Evolutionary conservation across 2,113 vertebrate genomes (phyloP).

Genomic region (Calyptomena viridis): DNA sequence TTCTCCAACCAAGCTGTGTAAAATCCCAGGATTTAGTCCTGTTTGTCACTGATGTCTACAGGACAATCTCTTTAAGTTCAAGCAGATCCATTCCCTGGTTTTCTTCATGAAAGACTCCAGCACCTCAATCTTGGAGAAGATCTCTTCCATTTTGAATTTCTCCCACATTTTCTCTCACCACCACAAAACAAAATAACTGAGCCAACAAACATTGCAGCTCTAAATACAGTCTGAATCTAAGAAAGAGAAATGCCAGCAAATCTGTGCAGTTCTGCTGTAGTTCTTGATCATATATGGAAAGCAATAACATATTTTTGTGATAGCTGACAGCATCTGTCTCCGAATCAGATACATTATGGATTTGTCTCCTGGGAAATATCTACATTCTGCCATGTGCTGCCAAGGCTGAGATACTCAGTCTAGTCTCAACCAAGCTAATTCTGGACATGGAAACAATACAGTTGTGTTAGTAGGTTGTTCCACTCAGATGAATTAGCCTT

Average conservation of each 20-base stretch:
- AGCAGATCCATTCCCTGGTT: background rate
- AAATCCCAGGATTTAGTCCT: background rate
- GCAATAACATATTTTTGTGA: background rate
- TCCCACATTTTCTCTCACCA: background rate
- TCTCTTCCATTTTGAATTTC: background rate
- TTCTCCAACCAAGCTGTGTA: background rate
- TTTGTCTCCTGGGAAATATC: background rate
- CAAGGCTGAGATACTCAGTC: slow-evolving; percentile 4
- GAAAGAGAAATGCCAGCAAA: background rate
- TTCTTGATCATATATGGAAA: background rate
- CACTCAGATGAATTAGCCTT: background rate
- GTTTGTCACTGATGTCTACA: background rate
- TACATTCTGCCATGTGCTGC: background rate
- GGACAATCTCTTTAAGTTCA: background rate
- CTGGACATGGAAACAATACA: slow-evolving; percentile 32
- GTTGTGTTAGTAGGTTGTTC: slow-evolving; percentile 5
- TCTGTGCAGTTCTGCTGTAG: background rate
- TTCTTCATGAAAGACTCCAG: background rate
- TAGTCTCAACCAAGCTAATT: slow-evolving; percentile 41
- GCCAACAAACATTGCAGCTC: background rate
- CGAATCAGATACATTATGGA: background rate
- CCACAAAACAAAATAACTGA: background rate
- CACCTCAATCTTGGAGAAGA: background rate
- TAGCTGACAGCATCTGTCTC: background rate
- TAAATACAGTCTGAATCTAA: slow-evolving; percentile 1